Conservation (phyloP, 2,113 vertebrate species). For the Oncorhynchus clarkii region DNA sequence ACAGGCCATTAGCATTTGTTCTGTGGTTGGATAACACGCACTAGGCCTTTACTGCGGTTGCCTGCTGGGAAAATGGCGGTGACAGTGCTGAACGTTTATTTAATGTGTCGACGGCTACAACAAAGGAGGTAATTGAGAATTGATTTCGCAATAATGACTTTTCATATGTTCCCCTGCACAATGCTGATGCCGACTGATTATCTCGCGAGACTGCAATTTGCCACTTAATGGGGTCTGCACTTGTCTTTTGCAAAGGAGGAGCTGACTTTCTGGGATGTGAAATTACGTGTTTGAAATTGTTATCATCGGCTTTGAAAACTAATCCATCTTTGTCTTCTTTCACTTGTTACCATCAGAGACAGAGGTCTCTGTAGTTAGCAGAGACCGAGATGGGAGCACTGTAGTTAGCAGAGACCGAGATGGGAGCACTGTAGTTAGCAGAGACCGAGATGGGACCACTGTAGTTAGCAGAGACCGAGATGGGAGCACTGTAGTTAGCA, state of each 20-base stretch:
- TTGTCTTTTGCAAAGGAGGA: constrained; percentile 43
- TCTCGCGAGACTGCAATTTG: constrained; percentile 49
- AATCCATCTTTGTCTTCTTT: background rate
- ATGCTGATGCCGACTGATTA: constrained; percentile 51
- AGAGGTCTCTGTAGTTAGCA: no score
- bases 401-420: no score
- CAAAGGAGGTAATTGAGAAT: constrained; percentile 55
- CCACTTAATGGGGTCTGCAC: constrained; percentile 59
- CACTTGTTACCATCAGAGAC: background rate
- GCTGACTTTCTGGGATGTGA: constrained; percentile 39
- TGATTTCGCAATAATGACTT: constrained; percentile 59
- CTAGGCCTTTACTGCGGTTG: constrained; percentile 1
- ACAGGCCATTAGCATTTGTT: constrained; percentile 42
- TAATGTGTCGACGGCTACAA: constrained; percentile 43
- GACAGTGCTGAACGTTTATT: constrained; percentile 46
- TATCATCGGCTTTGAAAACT: background rate
- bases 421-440: no score
- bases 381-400: no score
- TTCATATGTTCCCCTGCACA: constrained; percentile 45
- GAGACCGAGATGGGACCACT: no score
- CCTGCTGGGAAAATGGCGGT: constrained; percentile 28
- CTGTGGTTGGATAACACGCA: constrained; percentile 34
- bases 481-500: no score
- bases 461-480: no score
- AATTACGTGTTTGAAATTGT: constrained; percentile 14